Evolutionary conservation across 2,797 vertebrate genomes (phyloP).

Genomic region (Hoplostethus atlanticus): DNA sequence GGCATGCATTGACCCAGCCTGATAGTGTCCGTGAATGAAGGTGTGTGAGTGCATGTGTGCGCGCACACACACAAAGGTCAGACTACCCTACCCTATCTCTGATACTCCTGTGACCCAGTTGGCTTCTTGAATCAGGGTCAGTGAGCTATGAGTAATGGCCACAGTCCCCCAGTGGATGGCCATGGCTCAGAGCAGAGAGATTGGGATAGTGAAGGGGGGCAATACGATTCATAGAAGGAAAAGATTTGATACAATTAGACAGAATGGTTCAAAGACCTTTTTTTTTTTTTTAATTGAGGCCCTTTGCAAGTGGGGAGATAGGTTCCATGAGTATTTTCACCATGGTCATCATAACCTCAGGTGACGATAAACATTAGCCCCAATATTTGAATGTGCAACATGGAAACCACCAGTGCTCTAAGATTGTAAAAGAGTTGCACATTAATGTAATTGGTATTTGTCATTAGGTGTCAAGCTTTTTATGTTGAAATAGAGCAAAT

Average conservation of each 20-base stretch:
- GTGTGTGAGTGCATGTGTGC: constrained; percentile 3
- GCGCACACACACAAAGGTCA: background rate
- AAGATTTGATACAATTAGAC: background rate
- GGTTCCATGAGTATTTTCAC: background rate
- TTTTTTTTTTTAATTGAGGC: background rate
- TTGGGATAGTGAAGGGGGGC: background rate
- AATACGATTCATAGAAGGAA: background rate
- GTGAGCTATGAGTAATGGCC: constrained; percentile 25
- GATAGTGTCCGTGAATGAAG: constrained; percentile 1
- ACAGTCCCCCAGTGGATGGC: constrained; percentile 23
- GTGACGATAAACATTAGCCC: background rate
- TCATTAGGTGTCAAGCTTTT: too few species aligned
- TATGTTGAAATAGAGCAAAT: too few species aligned
- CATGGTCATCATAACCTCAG: background rate
- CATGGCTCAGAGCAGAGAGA: background rate
- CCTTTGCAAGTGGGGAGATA: background rate
- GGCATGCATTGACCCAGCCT: background rate
- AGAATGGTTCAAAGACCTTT: background rate
- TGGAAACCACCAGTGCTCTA: background rate
- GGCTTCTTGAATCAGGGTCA: constrained; percentile 49
- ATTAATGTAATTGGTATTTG: background rate
- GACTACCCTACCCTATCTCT: background rate
- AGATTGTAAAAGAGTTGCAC: background rate
- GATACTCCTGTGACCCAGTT: constrained; percentile 46
- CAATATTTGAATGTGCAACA: background rate